phyloP scores from a whole-genome alignment of 64 coral and sea anemone species.

The Platygyra sinensis region DNA sequence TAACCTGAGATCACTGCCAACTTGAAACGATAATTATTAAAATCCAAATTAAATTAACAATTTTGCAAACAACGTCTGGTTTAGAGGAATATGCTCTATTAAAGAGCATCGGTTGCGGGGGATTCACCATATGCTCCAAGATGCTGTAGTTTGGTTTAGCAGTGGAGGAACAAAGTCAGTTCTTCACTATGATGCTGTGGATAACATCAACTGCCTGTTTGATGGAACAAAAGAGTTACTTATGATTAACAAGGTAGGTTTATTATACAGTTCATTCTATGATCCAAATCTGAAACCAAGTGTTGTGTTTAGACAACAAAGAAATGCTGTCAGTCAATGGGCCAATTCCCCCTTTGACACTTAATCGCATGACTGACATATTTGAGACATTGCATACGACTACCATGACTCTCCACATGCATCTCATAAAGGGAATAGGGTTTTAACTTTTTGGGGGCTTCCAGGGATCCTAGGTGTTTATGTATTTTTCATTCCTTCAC shows the following conservation, averaged over 20 bases:
- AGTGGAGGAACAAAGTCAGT: slow-evolving; percentile 99
- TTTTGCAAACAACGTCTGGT: not conserved
- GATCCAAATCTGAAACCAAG: not conserved
- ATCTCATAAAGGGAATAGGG: no score
- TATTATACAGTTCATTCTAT: not conserved
- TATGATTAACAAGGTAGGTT: slow-evolving; percentile 92
- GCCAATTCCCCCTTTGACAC: no score
- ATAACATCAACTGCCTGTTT: slow-evolving; percentile 99
- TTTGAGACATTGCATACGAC: not conserved
- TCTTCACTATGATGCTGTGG: slow-evolving; percentile 94
- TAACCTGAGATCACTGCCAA: no score
- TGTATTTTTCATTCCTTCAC: no score
- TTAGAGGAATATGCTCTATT: slow-evolving; percentile 90
- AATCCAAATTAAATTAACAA: no score
- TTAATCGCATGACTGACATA: no score
- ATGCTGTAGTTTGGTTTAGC: slow-evolving; percentile 99
- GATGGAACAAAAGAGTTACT: slow-evolving; percentile 95
- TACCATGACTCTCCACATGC: no score
- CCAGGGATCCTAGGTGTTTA: no score
- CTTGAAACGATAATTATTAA: no score
- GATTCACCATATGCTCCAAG: slow-evolving; percentile 73
- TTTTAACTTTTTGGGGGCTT: no score
- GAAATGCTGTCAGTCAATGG: no score
- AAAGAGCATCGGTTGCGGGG: slow-evolving; percentile 87
- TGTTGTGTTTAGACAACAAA: no score